Percentiles rank a stretch among this genome's conserved stretches.
phyloP scores from a whole-genome alignment of 1,140 invertebrate genomes.

The Drosophila melanogaster region DNA sequence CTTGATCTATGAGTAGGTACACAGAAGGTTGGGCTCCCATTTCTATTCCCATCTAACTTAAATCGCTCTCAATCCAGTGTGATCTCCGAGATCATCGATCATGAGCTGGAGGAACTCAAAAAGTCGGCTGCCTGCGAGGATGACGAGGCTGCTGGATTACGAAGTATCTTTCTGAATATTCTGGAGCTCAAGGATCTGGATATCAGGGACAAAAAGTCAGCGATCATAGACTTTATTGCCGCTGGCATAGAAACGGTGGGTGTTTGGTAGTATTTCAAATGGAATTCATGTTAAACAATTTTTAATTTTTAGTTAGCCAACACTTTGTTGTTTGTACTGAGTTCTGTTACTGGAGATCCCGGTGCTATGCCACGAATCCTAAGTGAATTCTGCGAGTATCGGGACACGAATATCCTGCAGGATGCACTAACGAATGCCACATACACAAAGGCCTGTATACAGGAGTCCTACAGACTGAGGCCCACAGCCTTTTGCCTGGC shows the following conservation, averaged over 20 bases:
- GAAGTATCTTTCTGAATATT: constrained; percentile 91
- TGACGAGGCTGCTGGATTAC: constrained; percentile 85
- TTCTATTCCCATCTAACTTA: constrained; percentile 26
- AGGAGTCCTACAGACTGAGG: constrained; percentile 92
- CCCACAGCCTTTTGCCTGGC: constrained; percentile 94
- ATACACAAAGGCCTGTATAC: constrained; percentile 94
- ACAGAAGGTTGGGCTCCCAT: constrained; percentile 7
- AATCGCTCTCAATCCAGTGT: constrained; percentile 85
- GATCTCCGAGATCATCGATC: constrained; percentile 91
- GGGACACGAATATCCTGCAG: constrained; percentile 86
- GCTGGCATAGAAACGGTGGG: constrained; percentile 93
- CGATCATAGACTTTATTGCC: constrained; percentile 94
- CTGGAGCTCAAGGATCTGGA: constrained; percentile 89
- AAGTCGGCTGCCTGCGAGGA: constrained; percentile 83
- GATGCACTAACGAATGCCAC: constrained; percentile 88
- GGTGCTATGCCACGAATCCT: constrained; percentile 90
- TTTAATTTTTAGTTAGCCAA: constrained; percentile 89
- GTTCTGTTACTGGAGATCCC: constrained; percentile 89
- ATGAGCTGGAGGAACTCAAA: constrained; percentile 84
- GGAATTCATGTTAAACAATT: neutral
- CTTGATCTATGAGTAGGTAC: constrained; percentile 89
- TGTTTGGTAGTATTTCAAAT: neutral
- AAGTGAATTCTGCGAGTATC: constrained; percentile 88
- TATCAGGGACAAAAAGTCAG: constrained; percentile 92
- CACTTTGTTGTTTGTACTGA: constrained; percentile 91